Conservation (phyloP, 2,888 invertebrate genomes). For the Caenorhabditis afra region DNA sequence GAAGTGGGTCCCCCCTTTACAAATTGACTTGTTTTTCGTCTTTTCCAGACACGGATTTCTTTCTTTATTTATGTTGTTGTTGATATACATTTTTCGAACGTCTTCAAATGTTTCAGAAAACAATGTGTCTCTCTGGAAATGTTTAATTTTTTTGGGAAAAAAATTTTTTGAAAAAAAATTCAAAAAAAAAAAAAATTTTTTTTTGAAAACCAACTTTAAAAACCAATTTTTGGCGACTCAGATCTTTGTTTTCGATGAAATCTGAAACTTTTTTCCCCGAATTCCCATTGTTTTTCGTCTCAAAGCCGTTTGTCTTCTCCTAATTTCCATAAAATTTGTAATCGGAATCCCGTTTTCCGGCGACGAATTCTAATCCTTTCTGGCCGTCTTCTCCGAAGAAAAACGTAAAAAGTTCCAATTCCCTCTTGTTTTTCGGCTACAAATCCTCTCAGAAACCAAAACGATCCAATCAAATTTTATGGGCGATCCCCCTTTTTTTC, state of each 20-base stretch:
- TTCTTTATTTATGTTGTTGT: too few relatives aligned
- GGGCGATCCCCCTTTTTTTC: conserved; percentile 8
- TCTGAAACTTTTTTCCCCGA: not conserved
- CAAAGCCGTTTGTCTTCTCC: too few relatives aligned
- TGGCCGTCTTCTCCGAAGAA: not conserved
- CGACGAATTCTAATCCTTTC: not conserved
- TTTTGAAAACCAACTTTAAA: too few relatives aligned
- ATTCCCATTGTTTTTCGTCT: not conserved
- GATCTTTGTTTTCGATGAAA: not conserved
- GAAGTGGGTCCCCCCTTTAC: not conserved
- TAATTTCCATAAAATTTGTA: too few relatives aligned
- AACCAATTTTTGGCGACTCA: too few relatives aligned
- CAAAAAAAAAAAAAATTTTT: too few relatives aligned
- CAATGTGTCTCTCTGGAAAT: too few relatives aligned
- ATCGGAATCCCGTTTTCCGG: too few relatives aligned
- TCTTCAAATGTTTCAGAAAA: too few relatives aligned
- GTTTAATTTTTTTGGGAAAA: too few relatives aligned
- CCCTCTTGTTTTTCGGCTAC: conserved; percentile 6
- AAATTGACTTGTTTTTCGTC: conserved; percentile 12
- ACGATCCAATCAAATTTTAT: conserved; percentile 44
- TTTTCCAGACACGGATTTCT: not conserved
- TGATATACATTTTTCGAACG: too few relatives aligned
- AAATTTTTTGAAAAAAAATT: too few relatives aligned
- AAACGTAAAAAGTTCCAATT: not conserved
- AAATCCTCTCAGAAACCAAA: conserved; percentile 24